A percentile compares a stretch with the other conserved stretches of the same genome.
These are phyloP conservation scores for Apodemus agrarius DNA, from an alignment of 2,797 vertebrate genomes.

Conservation along the genomic window DNA sequence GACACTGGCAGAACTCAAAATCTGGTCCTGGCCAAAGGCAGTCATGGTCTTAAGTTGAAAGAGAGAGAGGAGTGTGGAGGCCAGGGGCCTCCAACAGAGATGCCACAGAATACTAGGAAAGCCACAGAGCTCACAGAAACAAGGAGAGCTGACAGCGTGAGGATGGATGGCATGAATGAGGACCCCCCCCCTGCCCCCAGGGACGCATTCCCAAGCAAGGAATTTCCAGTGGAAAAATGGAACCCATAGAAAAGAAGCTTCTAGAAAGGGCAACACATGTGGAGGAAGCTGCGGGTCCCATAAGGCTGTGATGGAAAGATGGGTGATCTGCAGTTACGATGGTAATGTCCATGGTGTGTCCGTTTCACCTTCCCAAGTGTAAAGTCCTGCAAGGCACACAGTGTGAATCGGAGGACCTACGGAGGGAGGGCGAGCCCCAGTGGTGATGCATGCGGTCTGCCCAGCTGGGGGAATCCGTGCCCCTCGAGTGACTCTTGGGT, in stretches of 20 bases:
- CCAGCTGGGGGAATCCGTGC: accelerated
- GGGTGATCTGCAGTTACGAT: neutral
- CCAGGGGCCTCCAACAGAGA: neutral
- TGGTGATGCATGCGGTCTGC: accelerated
- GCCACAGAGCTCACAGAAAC: neutral
- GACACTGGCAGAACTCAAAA: neutral
- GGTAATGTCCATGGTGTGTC: accelerated
- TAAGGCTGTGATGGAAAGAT: neutral
- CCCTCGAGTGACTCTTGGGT: neutral
- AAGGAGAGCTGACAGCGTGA: neutral
- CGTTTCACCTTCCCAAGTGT: neutral
- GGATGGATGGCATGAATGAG: neutral
- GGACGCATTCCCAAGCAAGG: neutral
- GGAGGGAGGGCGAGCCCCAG: neutral
- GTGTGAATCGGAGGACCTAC: accelerated
- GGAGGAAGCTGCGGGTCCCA: neutral
- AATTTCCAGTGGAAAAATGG: neutral
- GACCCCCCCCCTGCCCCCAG: neutral
- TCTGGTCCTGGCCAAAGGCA: neutral
- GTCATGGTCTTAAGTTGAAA: neutral
- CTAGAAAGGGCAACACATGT: neutral
- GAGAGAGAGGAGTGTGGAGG: neutral
- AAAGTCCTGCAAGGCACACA: too few relatives aligned
- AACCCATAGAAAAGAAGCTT: neutral
- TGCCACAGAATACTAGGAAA: neutral